A percentile compares a stretch with the other conserved stretches of the same genome.
These are phyloP conservation scores for Nephrocerus scutellatus DNA, from an alignment of 2,888 invertebrate genomes.

Conservation along the genomic window DNA sequence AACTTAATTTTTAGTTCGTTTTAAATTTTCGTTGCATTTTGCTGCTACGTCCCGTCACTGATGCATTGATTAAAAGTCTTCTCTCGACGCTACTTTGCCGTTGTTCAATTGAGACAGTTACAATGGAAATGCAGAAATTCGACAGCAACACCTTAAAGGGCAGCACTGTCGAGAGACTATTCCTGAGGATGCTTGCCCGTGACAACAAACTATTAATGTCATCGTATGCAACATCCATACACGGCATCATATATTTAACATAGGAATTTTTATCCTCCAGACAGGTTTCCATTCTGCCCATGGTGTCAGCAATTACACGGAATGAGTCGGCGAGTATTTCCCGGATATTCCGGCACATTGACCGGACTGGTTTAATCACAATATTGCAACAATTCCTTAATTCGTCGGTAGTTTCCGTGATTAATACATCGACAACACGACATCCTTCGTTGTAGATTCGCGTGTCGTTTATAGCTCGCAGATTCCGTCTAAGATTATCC, in stretches of 20 bases:
- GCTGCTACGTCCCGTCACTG: too few species aligned
- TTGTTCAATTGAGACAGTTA: conserved; percentile 29
- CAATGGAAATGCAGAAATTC: conserved; percentile 33
- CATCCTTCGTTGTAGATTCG: conserved; percentile 27
- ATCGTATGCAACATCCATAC: conserved; percentile 26
- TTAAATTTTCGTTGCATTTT: too few species aligned
- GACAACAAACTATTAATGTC: conserved; percentile 27
- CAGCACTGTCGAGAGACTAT: conserved; percentile 26
- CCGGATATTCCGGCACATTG: conserved; percentile 30
- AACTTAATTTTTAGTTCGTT: too few species aligned
- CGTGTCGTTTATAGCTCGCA: conserved; percentile 27
- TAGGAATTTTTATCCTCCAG: conserved; percentile 30
- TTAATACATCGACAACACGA: conserved; percentile 30
- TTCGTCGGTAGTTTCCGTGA: conserved; percentile 26
- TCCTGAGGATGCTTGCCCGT: conserved; percentile 23
- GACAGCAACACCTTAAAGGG: conserved; percentile 33
- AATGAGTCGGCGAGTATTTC: conserved; percentile 28
- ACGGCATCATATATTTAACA: conserved; percentile 28
- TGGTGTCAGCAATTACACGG: conserved; percentile 26
- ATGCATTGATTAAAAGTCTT: too few species aligned
- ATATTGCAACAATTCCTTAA: conserved; percentile 35
- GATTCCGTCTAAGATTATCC: conserved; percentile 24
- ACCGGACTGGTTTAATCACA: conserved; percentile 31
- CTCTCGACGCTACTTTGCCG: conserved; percentile 23
- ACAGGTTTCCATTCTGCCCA: conserved; percentile 32